Evolutionary conservation across 2,888 invertebrate genomes (phyloP), one percentile per base, ranked within the genome.

Genomic region (Hanleya hanleyi): DNA sequence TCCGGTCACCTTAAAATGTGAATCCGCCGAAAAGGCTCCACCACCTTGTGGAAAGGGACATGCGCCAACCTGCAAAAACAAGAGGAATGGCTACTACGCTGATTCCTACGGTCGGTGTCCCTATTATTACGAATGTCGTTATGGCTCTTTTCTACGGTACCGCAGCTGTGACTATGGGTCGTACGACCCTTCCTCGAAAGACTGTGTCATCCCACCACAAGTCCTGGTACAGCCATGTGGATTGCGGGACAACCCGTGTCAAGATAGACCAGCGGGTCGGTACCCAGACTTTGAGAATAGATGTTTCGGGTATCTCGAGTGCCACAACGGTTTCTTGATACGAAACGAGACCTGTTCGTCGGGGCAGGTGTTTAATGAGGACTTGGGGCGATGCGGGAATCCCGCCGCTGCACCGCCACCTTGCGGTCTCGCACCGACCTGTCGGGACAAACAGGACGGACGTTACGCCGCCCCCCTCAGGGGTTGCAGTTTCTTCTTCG

Each of bases 41-140:
- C 74, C 76, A 5, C 79, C 79, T n/a, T 81, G 81, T 41, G 81
- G 81, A 0, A 74, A 68, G 18, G 79, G 77, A 15, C 70, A 69
- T 29, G 41, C 62, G 6, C 81, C 81, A n/a, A 64, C 66, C 36
- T 81, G 81, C 49, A 38, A 68, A 0, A 67, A 74, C 26, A 64
- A 77, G 26, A 61, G 62, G 3, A 80, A 81, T 67, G 81, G 81
- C 36, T 74, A 76, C 49, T 74, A 79, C 66, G 79, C 80, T 1
- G 81, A 81, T 68, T 76, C 76, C 12, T 77, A 69, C 69, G 80
- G 81, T 18, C 74, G 81, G 29, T 81, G 81, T 51, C 74, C 80
- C 7, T 76, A 79, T 69, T 81, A 80, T 74, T 80, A 80, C 67
- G 77, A 79, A 64, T 81, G 81, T 49, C 71, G 71, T 26, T 18